Conservation (phyloP, 2,888 invertebrate genomes). For the Chymomyza caudatula region DNA sequence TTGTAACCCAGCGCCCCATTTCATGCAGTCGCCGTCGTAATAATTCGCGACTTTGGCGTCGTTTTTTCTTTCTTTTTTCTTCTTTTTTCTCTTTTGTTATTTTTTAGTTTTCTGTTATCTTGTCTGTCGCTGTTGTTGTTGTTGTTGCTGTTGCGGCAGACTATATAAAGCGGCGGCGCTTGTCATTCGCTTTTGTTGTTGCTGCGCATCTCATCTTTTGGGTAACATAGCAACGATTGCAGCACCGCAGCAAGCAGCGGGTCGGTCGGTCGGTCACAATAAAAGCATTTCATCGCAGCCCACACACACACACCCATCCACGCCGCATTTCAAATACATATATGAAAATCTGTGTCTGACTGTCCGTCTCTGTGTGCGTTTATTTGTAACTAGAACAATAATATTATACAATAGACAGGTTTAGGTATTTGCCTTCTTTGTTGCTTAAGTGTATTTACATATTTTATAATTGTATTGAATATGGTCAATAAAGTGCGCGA, state of each 20-base stretch:
- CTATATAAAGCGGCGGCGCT: background rate
- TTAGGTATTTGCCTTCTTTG: constrained; percentile 10
- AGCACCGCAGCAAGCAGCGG: background rate
- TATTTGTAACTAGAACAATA: constrained; percentile 55
- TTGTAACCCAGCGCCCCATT: constrained; percentile 10
- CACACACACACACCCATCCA: constrained; percentile 5
- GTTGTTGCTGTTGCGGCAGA: background rate
- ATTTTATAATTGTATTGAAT: constrained; percentile 14
- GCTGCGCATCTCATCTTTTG: background rate
- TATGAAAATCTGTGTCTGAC: constrained; percentile 9
- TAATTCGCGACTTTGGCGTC: constrained; percentile 64
- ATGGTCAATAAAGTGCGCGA: too few species aligned
- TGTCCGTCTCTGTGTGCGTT: constrained; percentile 36
- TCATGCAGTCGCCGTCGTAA: constrained; percentile 50
- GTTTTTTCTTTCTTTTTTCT: constrained; percentile 60
- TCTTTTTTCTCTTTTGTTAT: background rate
- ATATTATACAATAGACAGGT: constrained; percentile 58
- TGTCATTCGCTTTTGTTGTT: background rate
- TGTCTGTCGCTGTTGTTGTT: constrained; percentile 29
- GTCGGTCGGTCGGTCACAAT: too few species aligned
- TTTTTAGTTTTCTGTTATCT: background rate
- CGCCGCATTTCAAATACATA: background rate
- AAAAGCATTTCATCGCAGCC: background rate
- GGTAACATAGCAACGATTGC: constrained; percentile 4
- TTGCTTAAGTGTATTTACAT: background rate